phyloP scores from a whole-genome alignment of 2,888 invertebrate genomes.

The Tetheella fluctuosa region DNA sequence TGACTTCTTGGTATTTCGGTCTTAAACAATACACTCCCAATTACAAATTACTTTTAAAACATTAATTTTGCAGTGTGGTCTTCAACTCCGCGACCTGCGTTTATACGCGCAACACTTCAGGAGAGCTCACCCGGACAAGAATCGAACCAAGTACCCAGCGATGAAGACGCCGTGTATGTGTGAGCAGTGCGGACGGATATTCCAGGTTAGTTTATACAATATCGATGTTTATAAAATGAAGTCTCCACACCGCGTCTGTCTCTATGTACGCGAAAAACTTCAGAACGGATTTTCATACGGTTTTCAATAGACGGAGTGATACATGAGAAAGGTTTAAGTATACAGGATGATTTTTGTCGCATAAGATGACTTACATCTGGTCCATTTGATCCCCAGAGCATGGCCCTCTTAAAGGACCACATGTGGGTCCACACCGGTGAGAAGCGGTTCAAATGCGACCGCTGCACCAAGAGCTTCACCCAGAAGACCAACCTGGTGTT shows the following conservation, averaged over 20 bases:
- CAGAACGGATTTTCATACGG: too few relatives aligned
- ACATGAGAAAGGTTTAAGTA: too few relatives aligned
- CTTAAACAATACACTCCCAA: too few relatives aligned
- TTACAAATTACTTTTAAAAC: too few relatives aligned
- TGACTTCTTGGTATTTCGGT: too few relatives aligned
- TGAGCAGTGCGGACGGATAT: conserved; percentile 73
- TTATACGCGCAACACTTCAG: conserved; percentile 75
- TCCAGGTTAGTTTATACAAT: conserved; percentile 66
- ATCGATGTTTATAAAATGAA: too few relatives aligned
- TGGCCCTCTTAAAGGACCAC: conserved; percentile 73
- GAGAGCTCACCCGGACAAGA: conserved; percentile 72
- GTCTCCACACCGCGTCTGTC: too few relatives aligned
- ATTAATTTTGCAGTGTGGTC: conserved; percentile 60
- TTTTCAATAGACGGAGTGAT: too few relatives aligned
- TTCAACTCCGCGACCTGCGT: conserved; percentile 62
- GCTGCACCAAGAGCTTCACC: conserved; percentile 73
- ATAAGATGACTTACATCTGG: too few relatives aligned
- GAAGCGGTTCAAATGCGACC: conserved; percentile 71
- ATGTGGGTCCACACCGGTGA: conserved; percentile 78
- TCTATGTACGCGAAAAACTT: too few relatives aligned
- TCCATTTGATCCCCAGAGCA: conserved; percentile 50
- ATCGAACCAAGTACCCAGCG: conserved; percentile 74
- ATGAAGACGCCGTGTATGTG: conserved; percentile 79
- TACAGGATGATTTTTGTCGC: too few relatives aligned
- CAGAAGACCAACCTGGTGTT: conserved; percentile 73